Evolutionary conservation across 1,140 invertebrate genomes (phyloP).

Genomic region (Planococcus citri): DNA sequence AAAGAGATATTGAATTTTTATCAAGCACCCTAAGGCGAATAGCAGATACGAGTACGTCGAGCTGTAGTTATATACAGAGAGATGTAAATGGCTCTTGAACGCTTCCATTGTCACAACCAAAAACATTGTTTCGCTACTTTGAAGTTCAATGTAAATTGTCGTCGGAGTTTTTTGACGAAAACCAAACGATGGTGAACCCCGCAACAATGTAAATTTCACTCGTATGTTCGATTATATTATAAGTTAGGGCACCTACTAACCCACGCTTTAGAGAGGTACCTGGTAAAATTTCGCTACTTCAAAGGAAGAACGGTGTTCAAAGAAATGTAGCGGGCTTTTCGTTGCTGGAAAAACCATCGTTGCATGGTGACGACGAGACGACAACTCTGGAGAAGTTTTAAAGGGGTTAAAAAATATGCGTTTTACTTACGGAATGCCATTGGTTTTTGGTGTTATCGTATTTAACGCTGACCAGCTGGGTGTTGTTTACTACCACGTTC

Average conservation of each 20-base stretch:
- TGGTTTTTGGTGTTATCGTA: constrained; percentile 37
- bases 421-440: constrained; percentile 14
- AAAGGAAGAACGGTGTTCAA: no score
- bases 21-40: neutral
- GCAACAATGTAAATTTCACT: no score
- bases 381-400: no score
- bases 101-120: neutral
- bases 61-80: neutral
- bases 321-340: no score
- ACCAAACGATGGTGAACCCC: neutral
- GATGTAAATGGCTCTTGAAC: neutral
- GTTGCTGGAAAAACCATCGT: no score
- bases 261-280: no score
- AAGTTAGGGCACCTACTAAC: no score
- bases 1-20: neutral
- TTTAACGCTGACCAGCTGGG: constrained; percentile 61
- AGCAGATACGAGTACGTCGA: no score
- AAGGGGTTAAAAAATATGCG: no score
- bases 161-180: neutral
- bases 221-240: no score
- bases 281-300: no score
- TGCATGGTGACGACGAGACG: no score
- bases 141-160: neutral
- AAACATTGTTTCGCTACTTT: neutral
- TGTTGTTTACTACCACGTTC: constrained; percentile 54